Evolutionary conservation across 2,113 vertebrate genomes (phyloP), one percentile per base, ranked within the genome.

Genomic region (Cyanoderma ruficeps): DNA sequence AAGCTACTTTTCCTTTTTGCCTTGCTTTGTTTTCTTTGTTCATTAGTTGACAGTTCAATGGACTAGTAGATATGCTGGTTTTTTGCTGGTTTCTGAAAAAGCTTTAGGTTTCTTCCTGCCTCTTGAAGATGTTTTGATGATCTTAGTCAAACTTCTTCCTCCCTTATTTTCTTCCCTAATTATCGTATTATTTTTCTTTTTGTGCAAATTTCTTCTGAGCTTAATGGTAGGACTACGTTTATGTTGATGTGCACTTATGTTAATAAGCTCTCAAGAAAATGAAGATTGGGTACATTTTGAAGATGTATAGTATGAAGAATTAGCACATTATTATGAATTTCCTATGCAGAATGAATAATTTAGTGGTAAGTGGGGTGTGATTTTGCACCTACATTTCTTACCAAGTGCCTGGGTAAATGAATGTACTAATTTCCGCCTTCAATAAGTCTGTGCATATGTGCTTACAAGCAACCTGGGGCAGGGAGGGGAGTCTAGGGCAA

Each of bases 391-490:
- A 56, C 9, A 15, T 71, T 91, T 93, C 19, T 77, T 67, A 56
- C 7, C 13, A 64, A 70, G 15, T 80, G 22, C 13, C 21, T 87
- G 37, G 19, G 7, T 77, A 65, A 88, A 85, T n/a, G 9, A 41
- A 44, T 6, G 2, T 31, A 57, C 64, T 78, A 76, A 68, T 59
- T 56, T 39, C 20, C 6, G 30, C 25, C 25, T 33, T 57, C 59
- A 19, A 13, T 68, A 81, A 35, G 7, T 50, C 67, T 74, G 15
- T 50, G 20, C 10, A 17, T 68, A 49, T 52, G 25, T 44, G 7
- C 7, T 33, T 49, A 31, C 1, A 2, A 83, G 15, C 10, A 64
- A 0, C 13, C 18, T 69, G 24, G 3, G 7, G 2, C 0, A 1
- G 24, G 28, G 24, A 80, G 5, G 4, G 10, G 6, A 80, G 22